Conservation (phyloP, 2,113 vertebrate genomes). For the Platichthys flesus region DNA sequence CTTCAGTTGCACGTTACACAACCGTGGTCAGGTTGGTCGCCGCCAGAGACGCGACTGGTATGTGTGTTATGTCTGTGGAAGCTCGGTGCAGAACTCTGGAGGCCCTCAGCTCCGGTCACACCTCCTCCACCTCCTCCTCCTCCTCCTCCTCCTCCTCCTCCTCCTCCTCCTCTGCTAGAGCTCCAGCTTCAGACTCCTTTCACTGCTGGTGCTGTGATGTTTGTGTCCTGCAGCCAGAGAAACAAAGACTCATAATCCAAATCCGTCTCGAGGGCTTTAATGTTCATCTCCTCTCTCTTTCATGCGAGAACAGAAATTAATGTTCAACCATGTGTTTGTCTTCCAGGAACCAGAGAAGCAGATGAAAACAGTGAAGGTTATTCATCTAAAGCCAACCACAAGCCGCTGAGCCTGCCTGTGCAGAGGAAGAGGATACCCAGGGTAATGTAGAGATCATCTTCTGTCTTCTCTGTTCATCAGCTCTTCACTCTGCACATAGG, state of each 20-base stretch:
- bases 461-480: neutral
- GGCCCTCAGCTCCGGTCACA: constrained; percentile 17
- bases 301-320: neutral
- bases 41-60: constrained; percentile 62
- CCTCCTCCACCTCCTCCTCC: neutral
- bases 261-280: too few relatives aligned
- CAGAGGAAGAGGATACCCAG: constrained; percentile 92
- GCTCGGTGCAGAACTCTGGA: constrained; percentile 14
- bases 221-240: too few relatives aligned
- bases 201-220: neutral
- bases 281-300: too few relatives aligned
- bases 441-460: constrained; percentile 71
- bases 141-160: neutral
- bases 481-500: neutral
- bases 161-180: neutral
- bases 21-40: constrained; percentile 46
- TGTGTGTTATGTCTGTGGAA: constrained; percentile 59
- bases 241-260: neutral
- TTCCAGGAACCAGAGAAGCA: constrained; percentile 79
- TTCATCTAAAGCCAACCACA: constrained; percentile 79
- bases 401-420: constrained; percentile 82
- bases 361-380: constrained; percentile 82
- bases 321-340: neutral
- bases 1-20: constrained; percentile 44
- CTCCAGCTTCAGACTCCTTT: neutral